phyloP scores from a whole-genome alignment of 2,797 vertebrate species.

The Karalla daura region DNA sequence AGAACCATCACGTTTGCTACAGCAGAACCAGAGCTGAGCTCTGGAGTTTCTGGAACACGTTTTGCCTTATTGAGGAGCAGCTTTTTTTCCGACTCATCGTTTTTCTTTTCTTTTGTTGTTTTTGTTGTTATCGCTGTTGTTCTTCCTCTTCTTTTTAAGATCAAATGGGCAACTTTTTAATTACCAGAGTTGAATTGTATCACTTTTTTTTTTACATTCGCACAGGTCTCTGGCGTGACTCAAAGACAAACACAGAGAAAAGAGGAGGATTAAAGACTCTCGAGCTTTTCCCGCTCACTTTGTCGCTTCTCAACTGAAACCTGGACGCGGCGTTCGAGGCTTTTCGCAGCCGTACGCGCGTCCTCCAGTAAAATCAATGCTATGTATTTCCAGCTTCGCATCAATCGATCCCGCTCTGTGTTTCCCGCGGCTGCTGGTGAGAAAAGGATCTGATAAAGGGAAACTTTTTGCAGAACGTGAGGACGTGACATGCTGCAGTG shows the following conservation, averaged over 20 bases:
- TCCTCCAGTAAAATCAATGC: background rate
- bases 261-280: background rate
- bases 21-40: background rate
- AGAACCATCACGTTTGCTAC: background rate
- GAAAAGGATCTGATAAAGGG: constrained; percentile 34
- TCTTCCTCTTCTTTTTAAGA: too few relatives aligned
- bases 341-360: background rate
- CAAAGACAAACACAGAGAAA: background rate
- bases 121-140: too few relatives aligned
- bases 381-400: background rate
- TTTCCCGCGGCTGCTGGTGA: background rate
- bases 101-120: background rate
- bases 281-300: constrained; percentile 5
- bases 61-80: constrained; percentile 58
- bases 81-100: constrained; percentile 11
- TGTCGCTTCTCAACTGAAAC: constrained; percentile 10
- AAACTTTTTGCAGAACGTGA: constrained; percentile 7
- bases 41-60: constrained; percentile 26
- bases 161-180: background rate
- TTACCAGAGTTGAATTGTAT: constrained; percentile 5
- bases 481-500: background rate
- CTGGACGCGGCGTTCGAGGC: background rate
- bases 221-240: background rate
- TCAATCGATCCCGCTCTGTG: background rate
- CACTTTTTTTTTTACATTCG: background rate